A percentile compares a stretch with the other conserved stretches of the same genome.
Evolutionary conservation across 2,888 invertebrate genomes (phyloP).

Genomic region (Prostheceraeus crozeri): DNA sequence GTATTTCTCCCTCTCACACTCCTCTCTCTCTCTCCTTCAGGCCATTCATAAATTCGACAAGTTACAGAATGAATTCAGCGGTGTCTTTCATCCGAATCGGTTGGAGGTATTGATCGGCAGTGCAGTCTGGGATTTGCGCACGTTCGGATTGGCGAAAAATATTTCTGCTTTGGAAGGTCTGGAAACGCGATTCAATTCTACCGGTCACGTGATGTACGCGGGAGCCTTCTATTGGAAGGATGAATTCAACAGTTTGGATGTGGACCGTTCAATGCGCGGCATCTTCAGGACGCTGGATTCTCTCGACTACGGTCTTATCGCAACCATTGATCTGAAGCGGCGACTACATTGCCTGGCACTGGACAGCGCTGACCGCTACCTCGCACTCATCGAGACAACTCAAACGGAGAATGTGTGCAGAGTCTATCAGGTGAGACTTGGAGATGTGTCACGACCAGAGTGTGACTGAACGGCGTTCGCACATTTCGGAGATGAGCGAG

Average conservation of each 20-base stretch:
- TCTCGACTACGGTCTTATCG: conserved; percentile 84
- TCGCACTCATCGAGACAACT: conserved; percentile 73
- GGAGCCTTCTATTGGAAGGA: not conserved
- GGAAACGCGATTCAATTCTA: conserved; percentile 75
- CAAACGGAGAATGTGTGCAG: conserved; percentile 57
- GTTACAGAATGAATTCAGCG: conserved; percentile 84
- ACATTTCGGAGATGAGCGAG: too few relatives aligned
- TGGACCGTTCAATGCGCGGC: not conserved
- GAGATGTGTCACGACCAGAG: too few relatives aligned
- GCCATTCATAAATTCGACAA: conserved; percentile 95
- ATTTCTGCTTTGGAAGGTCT: conserved; percentile 87
- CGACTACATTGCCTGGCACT: conserved; percentile 77
- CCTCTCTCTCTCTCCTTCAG: not conserved
- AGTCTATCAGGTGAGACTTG: too few relatives aligned
- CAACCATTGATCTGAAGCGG: conserved; percentile 83
- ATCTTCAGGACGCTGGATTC: conserved; percentile 83
- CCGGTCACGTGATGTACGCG: conserved; percentile 73
- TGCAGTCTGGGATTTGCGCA: conserved; percentile 91
- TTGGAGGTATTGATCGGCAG: conserved; percentile 92
- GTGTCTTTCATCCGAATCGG: conserved; percentile 90
- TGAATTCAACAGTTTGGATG: not conserved
- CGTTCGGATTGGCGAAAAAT: conserved; percentile 83
- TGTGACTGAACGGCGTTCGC: too few relatives aligned
- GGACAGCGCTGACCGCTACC: conserved; percentile 73
- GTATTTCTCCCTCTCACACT: too few relatives aligned